phyloP scores from a whole-genome alignment of 2,888 invertebrate species.

The Andrena fulva region DNA sequence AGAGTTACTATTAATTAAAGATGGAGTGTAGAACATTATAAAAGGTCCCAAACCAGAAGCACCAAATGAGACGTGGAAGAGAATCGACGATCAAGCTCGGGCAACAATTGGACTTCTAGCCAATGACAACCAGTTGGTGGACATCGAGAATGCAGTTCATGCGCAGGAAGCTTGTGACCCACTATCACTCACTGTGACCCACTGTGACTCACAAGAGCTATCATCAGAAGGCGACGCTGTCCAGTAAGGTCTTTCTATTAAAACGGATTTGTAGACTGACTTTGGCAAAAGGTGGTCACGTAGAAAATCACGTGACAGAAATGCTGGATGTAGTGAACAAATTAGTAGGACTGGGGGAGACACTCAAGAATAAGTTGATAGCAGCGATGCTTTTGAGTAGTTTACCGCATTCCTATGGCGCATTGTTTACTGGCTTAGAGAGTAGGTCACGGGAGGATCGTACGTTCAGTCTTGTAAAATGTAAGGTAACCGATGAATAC shows the following conservation, averaged over 20 bases:
- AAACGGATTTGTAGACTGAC: not conserved
- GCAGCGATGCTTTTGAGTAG: not conserved
- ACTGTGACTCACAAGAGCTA: no score
- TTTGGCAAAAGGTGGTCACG: not conserved
- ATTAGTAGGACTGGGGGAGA: not conserved
- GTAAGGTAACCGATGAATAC: conserved; percentile 10
- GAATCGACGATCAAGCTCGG: no score
- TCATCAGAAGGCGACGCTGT: conserved; percentile 8
- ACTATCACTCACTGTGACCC: no score
- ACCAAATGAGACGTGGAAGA: no score
- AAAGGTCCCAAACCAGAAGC: no score
- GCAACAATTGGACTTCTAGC: no score
- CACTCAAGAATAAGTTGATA: not conserved
- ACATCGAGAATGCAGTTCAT: no score
- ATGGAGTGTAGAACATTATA: no score
- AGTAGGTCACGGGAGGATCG: not conserved
- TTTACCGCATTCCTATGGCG: not conserved
- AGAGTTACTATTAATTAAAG: no score
- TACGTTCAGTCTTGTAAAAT: not conserved
- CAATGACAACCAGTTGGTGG: no score
- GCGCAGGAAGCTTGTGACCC: no score
- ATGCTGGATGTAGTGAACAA: not conserved
- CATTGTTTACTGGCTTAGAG: not conserved
- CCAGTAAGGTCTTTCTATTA: not conserved
- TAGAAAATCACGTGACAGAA: conserved; percentile 1